Evolutionary conservation across 2,888 invertebrate species (phyloP).

Genomic region (Lampropteryx suffumata): DNA sequence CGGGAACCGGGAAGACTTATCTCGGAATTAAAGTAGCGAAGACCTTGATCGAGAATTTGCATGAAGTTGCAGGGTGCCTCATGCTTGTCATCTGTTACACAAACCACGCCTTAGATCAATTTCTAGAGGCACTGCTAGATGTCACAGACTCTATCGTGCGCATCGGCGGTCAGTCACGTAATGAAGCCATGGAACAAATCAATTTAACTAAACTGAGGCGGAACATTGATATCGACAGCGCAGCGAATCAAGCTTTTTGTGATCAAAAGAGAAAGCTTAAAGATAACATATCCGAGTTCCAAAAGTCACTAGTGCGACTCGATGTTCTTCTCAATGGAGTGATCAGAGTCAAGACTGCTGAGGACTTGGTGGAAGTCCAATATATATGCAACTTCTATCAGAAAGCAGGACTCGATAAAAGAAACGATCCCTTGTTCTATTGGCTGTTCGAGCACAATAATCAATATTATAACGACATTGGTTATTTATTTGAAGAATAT

Average conservation of each 20-base stretch:
- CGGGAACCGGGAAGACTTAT: constrained; percentile 93
- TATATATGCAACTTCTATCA: constrained; percentile 40
- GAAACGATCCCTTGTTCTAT: constrained; percentile 42
- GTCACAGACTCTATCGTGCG: constrained; percentile 84
- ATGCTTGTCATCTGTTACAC: constrained; percentile 91
- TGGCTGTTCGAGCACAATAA: constrained; percentile 57
- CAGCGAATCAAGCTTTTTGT: constrained; percentile 37
- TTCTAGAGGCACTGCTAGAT: constrained; percentile 86
- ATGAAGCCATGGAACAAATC: constrained; percentile 67
- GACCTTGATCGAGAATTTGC: constrained; percentile 83
- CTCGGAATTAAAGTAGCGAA: constrained; percentile 88
- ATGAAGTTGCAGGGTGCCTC: constrained; percentile 52
- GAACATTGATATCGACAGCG: constrained; percentile 5
- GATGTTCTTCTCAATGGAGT: constrained; percentile 52
- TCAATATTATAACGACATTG: constrained; percentile 31
- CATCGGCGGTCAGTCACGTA: constrained; percentile 86
- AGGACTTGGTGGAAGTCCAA: constrained; percentile 35
- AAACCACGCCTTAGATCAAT: constrained; percentile 93
- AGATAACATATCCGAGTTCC: constrained; percentile 38
- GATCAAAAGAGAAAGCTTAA: constrained; percentile 46
- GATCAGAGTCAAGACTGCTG: constrained; percentile 35
- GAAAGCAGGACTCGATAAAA: not conserved
- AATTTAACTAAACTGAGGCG: constrained; percentile 64
- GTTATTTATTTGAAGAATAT: constrained; percentile 33
- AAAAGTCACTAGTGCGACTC: constrained; percentile 42